Evolutionary conservation across 2,797 vertebrate species (phyloP), one percentile per base, ranked within the genome.

Genomic region (Melanotaenia parkinsoni): DNA sequence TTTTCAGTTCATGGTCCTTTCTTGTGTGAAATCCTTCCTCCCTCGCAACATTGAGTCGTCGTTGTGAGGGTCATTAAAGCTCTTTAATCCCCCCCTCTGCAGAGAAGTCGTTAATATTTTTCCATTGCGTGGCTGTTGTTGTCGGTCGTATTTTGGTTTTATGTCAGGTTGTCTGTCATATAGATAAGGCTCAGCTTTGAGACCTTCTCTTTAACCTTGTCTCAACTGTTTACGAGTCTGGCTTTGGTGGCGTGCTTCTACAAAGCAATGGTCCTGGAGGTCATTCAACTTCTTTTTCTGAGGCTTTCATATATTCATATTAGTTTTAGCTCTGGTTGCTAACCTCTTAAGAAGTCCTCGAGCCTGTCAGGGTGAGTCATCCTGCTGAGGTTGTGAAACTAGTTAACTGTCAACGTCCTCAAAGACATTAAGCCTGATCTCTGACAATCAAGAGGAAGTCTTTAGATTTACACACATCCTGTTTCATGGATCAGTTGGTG

Each of bases 231-330:
- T 91, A 88, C n/a, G 57, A 90, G 81, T 70, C 61, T 60, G 12
- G 37, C 62, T 76, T 74, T 58, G 47, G 72, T 75, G 76, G 74
- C 12, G n/a, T 75, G 79, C 60, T 74, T 57, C 43, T 62, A 78
- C 79, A 84, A 79, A 86, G 74, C 54, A 64, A 80, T 74, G 75
- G 26, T 77, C 79, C 59, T 57, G 6, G 26, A 61, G 89, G 91
- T 91, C 86, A 35, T 91, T 92, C 82, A 91, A 88, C 90, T 84
- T 62, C 63, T 74, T 70, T 74, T 85, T 85, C 74, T 59, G 61
- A 81, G 47, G 70, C 70, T 71, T 82, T 76, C 67, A 65, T 79
- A 45, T 74, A 72, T 76, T 74, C 47, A 35, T 74, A 66, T 80
- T 77, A 14, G 65, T 73, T 76, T 83, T 70, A 70, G 60, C 16